A percentile compares a stretch with the other conserved stretches of the same genome.
phyloP scores from a whole-genome alignment of 2,888 invertebrate species.

The Zhuqinia jingwanae region DNA sequence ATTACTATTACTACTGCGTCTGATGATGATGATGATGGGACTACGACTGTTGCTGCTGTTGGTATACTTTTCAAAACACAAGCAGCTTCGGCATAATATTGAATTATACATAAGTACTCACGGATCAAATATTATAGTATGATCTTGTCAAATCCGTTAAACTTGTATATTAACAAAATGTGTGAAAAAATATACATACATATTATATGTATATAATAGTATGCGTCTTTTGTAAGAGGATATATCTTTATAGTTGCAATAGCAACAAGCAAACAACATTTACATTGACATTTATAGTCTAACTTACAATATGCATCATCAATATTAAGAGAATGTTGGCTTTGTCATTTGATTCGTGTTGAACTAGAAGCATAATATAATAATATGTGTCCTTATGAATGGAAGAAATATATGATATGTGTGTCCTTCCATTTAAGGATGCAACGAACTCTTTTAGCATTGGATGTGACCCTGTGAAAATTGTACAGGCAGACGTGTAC shows the following conservation, averaged over 20 bases:
- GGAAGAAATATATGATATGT: not conserved
- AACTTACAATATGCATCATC: not conserved
- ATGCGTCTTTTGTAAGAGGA: not conserved
- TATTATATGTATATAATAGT: not conserved
- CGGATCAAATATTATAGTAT: too few species aligned
- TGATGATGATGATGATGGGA: too few species aligned
- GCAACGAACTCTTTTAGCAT: slow-evolving; percentile 41
- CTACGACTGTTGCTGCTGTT: too few species aligned
- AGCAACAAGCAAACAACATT: not conserved
- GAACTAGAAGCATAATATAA: not conserved
- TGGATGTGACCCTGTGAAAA: slow-evolving; percentile 19
- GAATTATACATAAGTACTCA: too few species aligned
- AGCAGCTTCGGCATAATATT: too few species aligned
- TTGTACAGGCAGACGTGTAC: not conserved
- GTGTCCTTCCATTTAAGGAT: slow-evolving; percentile 50
- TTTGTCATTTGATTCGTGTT: not conserved
- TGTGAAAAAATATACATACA: not conserved
- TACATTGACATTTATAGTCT: not conserved
- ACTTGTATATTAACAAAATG: slow-evolving; percentile 10
- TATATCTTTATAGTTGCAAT: slow-evolving; percentile 5
- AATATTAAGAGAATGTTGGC: slow-evolving; percentile 15
- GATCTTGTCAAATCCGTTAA: slow-evolving; percentile 32
- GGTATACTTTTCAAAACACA: too few species aligned
- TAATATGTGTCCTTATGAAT: slow-evolving; percentile 25
- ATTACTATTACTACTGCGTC: too few species aligned